Conservation (phyloP, 2,113 vertebrate genomes). For the Takifugu flavidus region DNA sequence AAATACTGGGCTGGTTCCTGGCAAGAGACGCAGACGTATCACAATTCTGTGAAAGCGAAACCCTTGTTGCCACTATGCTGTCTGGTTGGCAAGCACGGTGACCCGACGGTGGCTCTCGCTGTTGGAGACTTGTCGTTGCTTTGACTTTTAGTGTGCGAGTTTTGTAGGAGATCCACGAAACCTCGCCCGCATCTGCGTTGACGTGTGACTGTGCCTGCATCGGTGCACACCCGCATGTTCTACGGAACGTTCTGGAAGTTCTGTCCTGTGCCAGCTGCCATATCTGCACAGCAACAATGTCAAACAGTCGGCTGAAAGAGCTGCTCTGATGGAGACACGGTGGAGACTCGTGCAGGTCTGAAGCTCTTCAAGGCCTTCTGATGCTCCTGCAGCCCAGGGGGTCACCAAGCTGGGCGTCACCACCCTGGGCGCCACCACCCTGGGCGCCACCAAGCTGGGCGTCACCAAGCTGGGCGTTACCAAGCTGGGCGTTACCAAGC, state of each 20-base stretch:
- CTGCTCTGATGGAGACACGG: constrained; percentile 21
- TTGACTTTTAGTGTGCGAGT: neutral
- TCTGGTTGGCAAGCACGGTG: constrained; percentile 36
- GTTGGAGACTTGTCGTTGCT: neutral
- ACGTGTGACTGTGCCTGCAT: neutral
- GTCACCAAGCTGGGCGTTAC: no score
- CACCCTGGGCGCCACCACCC: no score
- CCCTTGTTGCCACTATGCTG: constrained; percentile 53
- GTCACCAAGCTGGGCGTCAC: neutral
- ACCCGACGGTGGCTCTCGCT: neutral
- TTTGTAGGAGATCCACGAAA: neutral
- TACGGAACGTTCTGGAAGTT: neutral
- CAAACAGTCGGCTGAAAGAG: constrained; percentile 19
- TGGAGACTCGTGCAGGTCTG: neutral
- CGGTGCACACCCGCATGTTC: neutral
- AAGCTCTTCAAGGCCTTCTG: neutral
- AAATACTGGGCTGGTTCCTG: constrained; percentile 1
- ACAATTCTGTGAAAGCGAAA: constrained; percentile 42
- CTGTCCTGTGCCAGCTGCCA: neutral
- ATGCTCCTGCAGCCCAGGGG: no score
- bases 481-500: no score
- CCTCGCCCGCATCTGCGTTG: neutral
- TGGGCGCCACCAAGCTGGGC: no score
- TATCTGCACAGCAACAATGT: constrained; percentile 14
- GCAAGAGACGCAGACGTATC: constrained; percentile 15